Base-by-base conservation (phyloP, 2,113 vertebrate genomes). In the Lepus americanus region DNA sequence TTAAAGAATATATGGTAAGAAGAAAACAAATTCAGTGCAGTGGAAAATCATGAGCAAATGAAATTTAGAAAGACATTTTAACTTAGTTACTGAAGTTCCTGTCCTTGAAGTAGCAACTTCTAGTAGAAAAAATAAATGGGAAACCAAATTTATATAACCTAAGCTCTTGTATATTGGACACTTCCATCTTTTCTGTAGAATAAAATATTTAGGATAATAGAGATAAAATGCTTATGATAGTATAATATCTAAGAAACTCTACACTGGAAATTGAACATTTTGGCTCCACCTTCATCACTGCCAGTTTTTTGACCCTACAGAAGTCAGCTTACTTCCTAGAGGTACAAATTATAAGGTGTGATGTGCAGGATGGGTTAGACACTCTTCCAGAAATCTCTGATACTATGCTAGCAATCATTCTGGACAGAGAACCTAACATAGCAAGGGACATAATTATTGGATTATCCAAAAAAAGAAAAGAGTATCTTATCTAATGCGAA, bases 51-150 rank as follows among this genome's bases (percentile, higher is more conserved):
- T 69, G 33, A 33, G 11, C 6, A 80, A 67, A 66, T 1, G 80
- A 74, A 59, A 92, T 72, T 59, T 63, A 66, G 39, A 69, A 82
- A 85, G 9, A 79, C 74, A 63, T 69, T 53, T 81, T 82, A 69
- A 66, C 19, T 83, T 94, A 74, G 88, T 88, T 39, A 17, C 55
- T 33, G 31, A 92, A 87, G 51, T 74, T 92, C 94, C 12, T 82
- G 14, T 3, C 23, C 49, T 72, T 36, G 23, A 61, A 89, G 51
- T 5, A 78, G 13, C 55, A 76, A 87, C 31, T 91, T 53, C 1
- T 69, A 64, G 16, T 3, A 72, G 14, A 61, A 87, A 87, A 84
- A 87, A 36, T 1, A 55, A 82, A 72, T 10, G 4, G 8, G 19
- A 53, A 63, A 84, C 4, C 16, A 25, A 88, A 81, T 6, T 80